Evolutionary conservation across 2,113 vertebrate species (phyloP), one percentile per base, ranked within the genome.

Genomic region (human (Homo sapiens)): DNA sequence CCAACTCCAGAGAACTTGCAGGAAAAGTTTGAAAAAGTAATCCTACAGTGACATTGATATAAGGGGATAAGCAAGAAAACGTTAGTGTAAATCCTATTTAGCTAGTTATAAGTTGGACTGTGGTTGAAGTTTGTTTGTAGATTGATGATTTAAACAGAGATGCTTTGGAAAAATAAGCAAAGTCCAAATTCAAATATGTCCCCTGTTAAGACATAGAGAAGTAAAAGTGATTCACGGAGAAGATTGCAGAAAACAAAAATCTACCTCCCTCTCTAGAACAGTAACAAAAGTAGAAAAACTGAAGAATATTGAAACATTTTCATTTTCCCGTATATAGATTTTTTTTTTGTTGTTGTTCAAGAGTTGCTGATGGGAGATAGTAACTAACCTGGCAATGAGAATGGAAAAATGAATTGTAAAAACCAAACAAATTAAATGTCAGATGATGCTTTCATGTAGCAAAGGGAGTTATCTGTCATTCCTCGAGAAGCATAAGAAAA

Each of bases 401-500:
- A 59, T 1, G 61, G 76, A 48, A 80, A 90, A 90, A 92, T 88
- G 12, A 70, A 84, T 73, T 86, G 72, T 59, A 32, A 81, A 92
- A 94, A 30, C 20, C 35, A 81, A 64, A 82, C 68, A 61, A 89
- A 52, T 9, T 45, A 89, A 94, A 84, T 79, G 76, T 80, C 68
- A 61, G 94, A 89, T 17, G 35, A 55, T 81, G 87, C 25, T 93
- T 95, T 88, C 16, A 45, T 16, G 50, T 40, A 68, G 35, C n/a
- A 73, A 88, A 81, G 70, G 75, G 75, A 91, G 72, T 97, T 84
- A 90, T 94, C 91, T 2, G 0, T 95, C 94, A 94, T 88, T 84
- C 96, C 86, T 90, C 35, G 73, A 45, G 96, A 75, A 97, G 38
- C 70, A 92, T 57, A 82, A 98, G 91, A 78, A 97, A 93, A 97